Evolutionary conservation across 2,797 vertebrate genomes (phyloP).

Genomic region (Crocidura indochinensis): DNA sequence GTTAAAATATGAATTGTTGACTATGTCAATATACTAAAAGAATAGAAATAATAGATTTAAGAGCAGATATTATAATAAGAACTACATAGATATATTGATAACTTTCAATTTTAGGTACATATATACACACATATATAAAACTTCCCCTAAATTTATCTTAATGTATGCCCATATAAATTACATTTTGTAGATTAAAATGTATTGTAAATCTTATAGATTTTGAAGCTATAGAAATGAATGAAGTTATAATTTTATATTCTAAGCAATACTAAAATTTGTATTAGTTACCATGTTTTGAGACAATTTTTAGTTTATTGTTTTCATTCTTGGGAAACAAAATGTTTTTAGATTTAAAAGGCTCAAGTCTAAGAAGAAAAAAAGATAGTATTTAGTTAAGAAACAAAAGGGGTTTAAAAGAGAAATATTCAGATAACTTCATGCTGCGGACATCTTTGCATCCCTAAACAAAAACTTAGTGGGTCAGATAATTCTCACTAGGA

Average conservation of each 20-base stretch:
- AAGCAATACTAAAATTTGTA: conserved; percentile 24
- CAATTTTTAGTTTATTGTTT: not conserved
- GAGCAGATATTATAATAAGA: no score
- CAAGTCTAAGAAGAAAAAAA: conserved; percentile 14
- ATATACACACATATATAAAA: no score
- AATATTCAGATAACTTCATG: not conserved
- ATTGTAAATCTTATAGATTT: no score
- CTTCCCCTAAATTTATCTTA: no score
- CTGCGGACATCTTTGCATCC: no score
- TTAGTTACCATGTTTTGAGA: not conserved
- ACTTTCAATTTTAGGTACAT: no score
- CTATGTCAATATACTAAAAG: not conserved
- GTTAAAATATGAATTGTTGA: conserved; percentile 20
- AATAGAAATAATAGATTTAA: not conserved
- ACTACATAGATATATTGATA: no score
- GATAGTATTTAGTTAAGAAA: not conserved
- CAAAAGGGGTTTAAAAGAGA: not conserved
- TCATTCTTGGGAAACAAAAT: not conserved
- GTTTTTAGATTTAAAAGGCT: conserved; percentile 16
- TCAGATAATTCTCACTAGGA: no score
- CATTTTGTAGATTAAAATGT: no score
- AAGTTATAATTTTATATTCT: not conserved
- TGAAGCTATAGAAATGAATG: no score
- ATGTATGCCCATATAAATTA: no score
- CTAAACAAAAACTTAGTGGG: no score